Evolutionary conservation across 1,140 invertebrate species (phyloP).

Genomic region (Aphidius gifuensis): DNA sequence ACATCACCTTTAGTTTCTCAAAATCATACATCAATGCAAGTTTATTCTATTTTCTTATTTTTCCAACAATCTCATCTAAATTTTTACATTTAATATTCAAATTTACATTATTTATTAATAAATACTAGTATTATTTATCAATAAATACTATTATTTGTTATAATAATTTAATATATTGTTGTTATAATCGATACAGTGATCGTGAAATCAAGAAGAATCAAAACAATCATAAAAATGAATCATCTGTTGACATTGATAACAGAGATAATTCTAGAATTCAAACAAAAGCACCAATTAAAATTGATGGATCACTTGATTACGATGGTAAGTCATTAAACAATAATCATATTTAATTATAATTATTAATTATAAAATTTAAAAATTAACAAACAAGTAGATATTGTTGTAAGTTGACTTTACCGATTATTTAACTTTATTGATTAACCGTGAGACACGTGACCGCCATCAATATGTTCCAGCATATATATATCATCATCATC

Average conservation of each 20-base stretch:
- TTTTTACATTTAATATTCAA: background rate
- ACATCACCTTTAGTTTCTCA: constrained; percentile 38
- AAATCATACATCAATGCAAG: constrained; percentile 33
- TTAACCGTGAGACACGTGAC: constrained; percentile 17
- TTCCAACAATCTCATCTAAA: background rate
- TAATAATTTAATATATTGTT: too few relatives aligned
- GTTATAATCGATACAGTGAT: constrained; percentile 21
- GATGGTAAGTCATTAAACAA: constrained; percentile 56
- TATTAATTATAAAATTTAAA: too few relatives aligned
- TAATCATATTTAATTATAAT: constrained; percentile 7
- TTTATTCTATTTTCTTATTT: constrained; percentile 20
- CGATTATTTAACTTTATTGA: constrained; percentile 40
- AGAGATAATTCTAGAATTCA: constrained; percentile 20
- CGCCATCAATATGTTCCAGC: constrained; percentile 16
- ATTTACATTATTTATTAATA: background rate
- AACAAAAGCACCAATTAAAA: constrained; percentile 53
- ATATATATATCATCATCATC: background rate
- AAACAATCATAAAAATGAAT: constrained; percentile 31
- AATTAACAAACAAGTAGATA: too few relatives aligned
- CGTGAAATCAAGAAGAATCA: constrained; percentile 34
- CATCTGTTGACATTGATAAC: constrained; percentile 25
- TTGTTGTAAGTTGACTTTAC: constrained; percentile 33
- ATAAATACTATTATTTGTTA: too few relatives aligned
- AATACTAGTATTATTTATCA: background rate
- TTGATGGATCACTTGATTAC: constrained; percentile 67